A percentile compares a stretch with the other conserved stretches of the same genome.
Conservation (phyloP, 2,797 vertebrate species). For the Labroides dimidiatus region DNA sequence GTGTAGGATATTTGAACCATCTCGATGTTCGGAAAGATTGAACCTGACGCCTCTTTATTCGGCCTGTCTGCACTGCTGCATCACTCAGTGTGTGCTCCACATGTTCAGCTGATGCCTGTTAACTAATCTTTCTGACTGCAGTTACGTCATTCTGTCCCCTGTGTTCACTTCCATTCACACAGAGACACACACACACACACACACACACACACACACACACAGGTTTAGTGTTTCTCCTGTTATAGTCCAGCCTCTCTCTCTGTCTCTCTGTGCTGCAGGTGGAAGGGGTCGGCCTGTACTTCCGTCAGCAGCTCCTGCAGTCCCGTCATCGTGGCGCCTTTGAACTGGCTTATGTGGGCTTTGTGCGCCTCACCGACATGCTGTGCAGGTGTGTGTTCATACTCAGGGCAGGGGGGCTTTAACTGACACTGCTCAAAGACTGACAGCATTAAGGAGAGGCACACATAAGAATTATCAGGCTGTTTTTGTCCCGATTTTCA, state of each 20-base stretch:
- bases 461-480: too few species aligned
- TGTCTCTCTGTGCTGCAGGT: conserved; percentile 83
- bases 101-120: background rate
- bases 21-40: too few species aligned
- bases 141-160: conserved; percentile 6
- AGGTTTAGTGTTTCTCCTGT: background rate
- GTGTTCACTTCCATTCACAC: background rate
- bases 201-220: conserved; percentile 1
- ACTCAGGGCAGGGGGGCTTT: conserved; percentile 41
- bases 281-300: conserved; percentile 93
- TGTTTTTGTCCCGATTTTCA: too few species aligned
- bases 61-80: background rate
- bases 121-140: conserved; percentile 4
- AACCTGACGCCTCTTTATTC: too few species aligned
- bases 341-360: conserved; percentile 96
- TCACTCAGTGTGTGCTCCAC: background rate
- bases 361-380: conserved; percentile 93
- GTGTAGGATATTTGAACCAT: too few species aligned
- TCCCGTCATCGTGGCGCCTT: conserved; percentile 97
- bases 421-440: conserved; percentile 50
- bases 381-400: conserved; percentile 88
- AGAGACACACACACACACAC: conserved; percentile 6
- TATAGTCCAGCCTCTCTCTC: background rate
- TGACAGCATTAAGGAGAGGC: conserved; percentile 36
- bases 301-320: conserved; percentile 95